These are phyloP conservation scores for Theristus sp. DNA, from an alignment of 2,888 invertebrate genomes.

Conservation along the genomic window DNA sequence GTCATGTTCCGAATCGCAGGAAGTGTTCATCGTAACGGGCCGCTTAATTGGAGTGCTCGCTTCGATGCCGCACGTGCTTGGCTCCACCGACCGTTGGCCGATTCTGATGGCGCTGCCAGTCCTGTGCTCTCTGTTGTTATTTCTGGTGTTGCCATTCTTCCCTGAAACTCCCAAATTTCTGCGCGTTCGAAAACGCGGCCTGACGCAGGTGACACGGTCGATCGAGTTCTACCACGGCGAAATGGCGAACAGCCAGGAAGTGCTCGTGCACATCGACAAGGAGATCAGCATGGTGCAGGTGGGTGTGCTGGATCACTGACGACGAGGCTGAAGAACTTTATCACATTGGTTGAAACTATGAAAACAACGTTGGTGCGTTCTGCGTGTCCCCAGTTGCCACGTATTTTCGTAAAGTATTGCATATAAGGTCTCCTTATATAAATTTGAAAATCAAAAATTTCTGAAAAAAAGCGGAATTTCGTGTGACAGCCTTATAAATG, in stretches of 20 bases:
- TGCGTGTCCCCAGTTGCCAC: no score
- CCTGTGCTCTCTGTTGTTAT: neutral
- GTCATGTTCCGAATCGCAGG: no score
- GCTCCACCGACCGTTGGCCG: neutral
- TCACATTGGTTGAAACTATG: neutral
- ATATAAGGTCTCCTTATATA: no score
- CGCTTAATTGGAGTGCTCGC: neutral
- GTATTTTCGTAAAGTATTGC: no score
- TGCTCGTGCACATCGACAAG: neutral
- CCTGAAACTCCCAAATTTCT: neutral
- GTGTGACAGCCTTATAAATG: no score
- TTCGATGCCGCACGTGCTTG: neutral
- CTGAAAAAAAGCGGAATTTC: no score
- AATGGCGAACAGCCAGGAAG: neutral
- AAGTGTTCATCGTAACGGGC: neutral
- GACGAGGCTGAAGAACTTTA: no score
- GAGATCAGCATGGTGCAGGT: neutral
- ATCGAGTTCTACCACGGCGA: neutral
- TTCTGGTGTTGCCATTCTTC: neutral
- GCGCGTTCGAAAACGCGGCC: neutral
- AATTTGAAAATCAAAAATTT: no score
- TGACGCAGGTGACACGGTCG: neutral
- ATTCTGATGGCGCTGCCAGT: neutral
- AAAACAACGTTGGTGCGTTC: no score
- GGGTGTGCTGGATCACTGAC: no score